Conservation (phyloP, 2,888 invertebrate species). For the Bugula neritina region DNA sequence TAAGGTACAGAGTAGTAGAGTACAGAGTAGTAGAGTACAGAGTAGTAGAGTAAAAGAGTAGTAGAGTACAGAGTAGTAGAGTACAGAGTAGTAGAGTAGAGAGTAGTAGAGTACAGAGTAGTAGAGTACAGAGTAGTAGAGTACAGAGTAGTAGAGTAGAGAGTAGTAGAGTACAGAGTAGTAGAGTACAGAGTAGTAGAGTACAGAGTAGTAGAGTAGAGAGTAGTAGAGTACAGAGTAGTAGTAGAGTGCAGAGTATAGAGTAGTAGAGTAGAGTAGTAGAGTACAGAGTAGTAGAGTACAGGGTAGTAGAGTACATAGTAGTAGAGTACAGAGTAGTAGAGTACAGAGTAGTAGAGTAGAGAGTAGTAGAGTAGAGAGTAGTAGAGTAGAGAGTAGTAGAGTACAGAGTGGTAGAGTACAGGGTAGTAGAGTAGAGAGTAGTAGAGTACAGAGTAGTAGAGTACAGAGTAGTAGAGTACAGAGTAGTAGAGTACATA, state of each 20-base stretch:
- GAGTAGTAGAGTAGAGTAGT: no score
- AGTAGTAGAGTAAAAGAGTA: not conserved
- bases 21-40: not conserved
- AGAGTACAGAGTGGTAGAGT: no score
- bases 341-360: no score
- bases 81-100: not conserved
- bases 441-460: no score
- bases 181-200: not conserved
- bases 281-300: no score
- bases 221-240: not conserved
- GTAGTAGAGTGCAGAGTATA: not conserved
- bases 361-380: no score
- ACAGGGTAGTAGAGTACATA: no score
- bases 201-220: not conserved
- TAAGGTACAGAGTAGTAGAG: not conserved
- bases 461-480: no score
- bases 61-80: not conserved
- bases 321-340: no score
- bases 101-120: not conserved
- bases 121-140: not conserved
- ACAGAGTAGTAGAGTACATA: no score
- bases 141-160: not conserved
- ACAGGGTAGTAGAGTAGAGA: no score
- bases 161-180: not conserved
- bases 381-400: no score